These are phyloP conservation scores for Coelinius sp. DNA, from an alignment of 2,888 invertebrate genomes.

Conservation along the genomic window DNA sequence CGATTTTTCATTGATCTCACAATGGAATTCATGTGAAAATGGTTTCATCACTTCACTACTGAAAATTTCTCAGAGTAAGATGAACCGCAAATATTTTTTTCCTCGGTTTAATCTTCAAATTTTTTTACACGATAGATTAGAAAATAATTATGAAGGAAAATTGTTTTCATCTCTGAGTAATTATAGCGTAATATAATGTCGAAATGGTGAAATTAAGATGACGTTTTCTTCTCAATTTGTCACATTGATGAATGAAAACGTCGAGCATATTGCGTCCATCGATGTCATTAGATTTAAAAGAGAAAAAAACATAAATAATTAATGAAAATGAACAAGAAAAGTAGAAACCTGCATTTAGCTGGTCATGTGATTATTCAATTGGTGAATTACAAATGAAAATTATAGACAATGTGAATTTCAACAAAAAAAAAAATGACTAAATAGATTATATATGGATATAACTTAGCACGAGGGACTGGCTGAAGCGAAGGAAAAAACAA, in stretches of 20 bases:
- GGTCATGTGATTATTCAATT: conserved; percentile 32
- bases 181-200: neutral
- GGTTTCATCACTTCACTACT: neutral
- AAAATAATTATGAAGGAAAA: neutral
- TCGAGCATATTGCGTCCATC: conserved; percentile 54
- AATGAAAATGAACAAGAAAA: conserved; percentile 6
- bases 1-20: neutral
- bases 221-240: conserved; percentile 7
- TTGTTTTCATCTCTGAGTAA: neutral
- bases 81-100: conserved; percentile 24
- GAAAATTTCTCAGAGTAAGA: conserved; percentile 12
- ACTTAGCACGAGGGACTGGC: conserved; percentile 36
- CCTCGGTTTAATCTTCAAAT: conserved; percentile 35
- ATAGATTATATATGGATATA: conserved; percentile 31
- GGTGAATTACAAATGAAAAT: neutral
- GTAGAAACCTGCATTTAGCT: conserved; percentile 8
- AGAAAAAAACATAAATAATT: conserved; percentile 30
- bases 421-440: conserved; percentile 19
- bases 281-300: conserved; percentile 43
- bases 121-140: conserved; percentile 27
- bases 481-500: conserved; percentile 26
- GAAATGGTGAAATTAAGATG: conserved; percentile 4
- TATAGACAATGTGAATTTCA: neutral
- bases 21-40: too few relatives aligned
- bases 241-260: conserved; percentile 1